phyloP scores from a whole-genome alignment of 2,888 invertebrate species.

The Peribatodes rhomboidaria region DNA sequence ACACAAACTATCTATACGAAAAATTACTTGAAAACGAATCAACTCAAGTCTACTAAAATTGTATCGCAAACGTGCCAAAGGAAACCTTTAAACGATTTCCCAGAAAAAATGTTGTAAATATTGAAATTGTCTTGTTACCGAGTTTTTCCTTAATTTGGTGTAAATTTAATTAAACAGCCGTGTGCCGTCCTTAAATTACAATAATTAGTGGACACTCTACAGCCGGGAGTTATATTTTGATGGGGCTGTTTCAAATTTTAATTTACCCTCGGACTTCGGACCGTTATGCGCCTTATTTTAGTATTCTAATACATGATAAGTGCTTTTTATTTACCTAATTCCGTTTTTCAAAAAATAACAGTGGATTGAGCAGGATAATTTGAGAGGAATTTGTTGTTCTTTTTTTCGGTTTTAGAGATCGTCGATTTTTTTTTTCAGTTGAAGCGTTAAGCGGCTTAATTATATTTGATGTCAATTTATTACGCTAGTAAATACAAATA shows the following conservation, averaged over 20 bases:
- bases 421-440: no score
- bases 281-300: slow-evolving; percentile 4
- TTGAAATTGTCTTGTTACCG: slow-evolving; percentile 21
- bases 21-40: no score
- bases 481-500: no score
- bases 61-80: neutral
- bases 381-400: no score
- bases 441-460: no score
- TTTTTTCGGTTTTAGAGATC: no score
- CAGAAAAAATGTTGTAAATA: slow-evolving; percentile 1
- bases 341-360: neutral
- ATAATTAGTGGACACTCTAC: slow-evolving; percentile 27
- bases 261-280: slow-evolving; percentile 16
- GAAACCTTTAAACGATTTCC: slow-evolving; percentile 3
- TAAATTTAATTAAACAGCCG: slow-evolving; percentile 32
- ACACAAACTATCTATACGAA: neutral
- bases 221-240: slow-evolving; percentile 17
- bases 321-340: slow-evolving; percentile 1
- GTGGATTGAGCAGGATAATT: no score
- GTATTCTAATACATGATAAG: slow-evolving; percentile 11
- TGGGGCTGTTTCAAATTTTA: slow-evolving; percentile 12
- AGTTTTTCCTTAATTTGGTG: slow-evolving; percentile 27
- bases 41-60: no score
- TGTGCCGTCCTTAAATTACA: slow-evolving; percentile 26
- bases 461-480: no score